These are phyloP conservation scores for Perca schrenkii DNA, from an alignment of 2,113 vertebrate species.

Conservation along the genomic window DNA sequence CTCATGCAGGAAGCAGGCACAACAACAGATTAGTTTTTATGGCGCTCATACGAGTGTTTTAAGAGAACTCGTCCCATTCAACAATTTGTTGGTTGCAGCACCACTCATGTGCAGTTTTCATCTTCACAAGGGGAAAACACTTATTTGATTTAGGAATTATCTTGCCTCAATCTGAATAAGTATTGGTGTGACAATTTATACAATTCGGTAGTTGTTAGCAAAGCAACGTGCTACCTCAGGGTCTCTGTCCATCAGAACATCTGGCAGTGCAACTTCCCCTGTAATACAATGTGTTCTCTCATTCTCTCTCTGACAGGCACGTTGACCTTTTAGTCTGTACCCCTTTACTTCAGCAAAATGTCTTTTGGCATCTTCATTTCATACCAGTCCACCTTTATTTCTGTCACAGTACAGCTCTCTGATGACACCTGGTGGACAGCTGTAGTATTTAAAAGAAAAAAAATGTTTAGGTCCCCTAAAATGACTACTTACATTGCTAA, in stretches of 20 bases:
- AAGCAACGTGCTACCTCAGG: neutral
- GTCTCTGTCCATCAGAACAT: neutral
- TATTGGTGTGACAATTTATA: neutral
- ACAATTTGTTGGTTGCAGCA: neutral
- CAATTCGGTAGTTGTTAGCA: neutral
- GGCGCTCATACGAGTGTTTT: neutral
- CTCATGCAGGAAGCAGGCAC: neutral
- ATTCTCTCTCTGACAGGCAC: neutral
- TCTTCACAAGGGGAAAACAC: too few species aligned
- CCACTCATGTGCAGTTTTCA: neutral
- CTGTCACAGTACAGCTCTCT: neutral
- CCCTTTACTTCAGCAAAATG: neutral
- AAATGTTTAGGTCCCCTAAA: neutral
- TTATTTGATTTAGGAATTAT: neutral
- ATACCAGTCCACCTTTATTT: neutral
- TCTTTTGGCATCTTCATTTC: neutral
- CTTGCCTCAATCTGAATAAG: neutral
- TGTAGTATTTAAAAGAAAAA: neutral
- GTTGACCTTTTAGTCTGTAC: neutral
- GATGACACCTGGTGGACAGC: neutral
- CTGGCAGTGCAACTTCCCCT: neutral
- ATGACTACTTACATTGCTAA: neutral
- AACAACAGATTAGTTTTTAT: neutral
- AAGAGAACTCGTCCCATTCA: too few species aligned
- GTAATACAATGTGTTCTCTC: neutral